phyloP scores from a whole-genome alignment of 2,888 invertebrate genomes.

The Tachystola acroxantha region DNA sequence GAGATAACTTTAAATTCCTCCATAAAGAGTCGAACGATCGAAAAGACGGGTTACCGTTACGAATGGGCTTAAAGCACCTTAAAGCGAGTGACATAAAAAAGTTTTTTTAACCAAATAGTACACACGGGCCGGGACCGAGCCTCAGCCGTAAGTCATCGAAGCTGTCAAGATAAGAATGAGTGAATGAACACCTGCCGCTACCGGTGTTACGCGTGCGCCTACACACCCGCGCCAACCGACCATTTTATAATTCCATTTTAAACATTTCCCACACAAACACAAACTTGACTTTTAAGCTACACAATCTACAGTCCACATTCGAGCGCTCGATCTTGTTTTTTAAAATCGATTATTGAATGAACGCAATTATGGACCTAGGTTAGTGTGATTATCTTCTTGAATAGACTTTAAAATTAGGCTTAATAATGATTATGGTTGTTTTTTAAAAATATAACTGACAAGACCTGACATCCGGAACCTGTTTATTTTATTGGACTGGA shows the following conservation, averaged over 20 bases:
- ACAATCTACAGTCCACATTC: slow-evolving; percentile 37
- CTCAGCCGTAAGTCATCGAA: slow-evolving; percentile 71
- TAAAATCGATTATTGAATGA: slow-evolving; percentile 41
- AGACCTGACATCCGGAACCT: slow-evolving; percentile 60
- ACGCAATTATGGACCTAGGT: slow-evolving; percentile 46
- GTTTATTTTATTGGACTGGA: slow-evolving; percentile 40
- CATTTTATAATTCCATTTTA: slow-evolving; percentile 41
- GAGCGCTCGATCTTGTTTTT: slow-evolving; percentile 15
- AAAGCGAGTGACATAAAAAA: slow-evolving; percentile 50
- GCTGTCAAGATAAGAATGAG: slow-evolving; percentile 76
- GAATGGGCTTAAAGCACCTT: slow-evolving; percentile 60
- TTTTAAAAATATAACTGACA: slow-evolving; percentile 59
- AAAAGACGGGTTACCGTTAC: slow-evolving; percentile 72
- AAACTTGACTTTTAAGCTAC: slow-evolving; percentile 33
- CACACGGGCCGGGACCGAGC: slow-evolving; percentile 52
- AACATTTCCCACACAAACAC: slow-evolving; percentile 21
- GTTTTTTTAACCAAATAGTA: slow-evolving; percentile 61
- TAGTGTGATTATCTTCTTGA: slow-evolving; percentile 60
- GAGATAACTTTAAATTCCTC: slow-evolving; percentile 59
- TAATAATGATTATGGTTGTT: slow-evolving; percentile 70
- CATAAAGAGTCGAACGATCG: slow-evolving; percentile 53
- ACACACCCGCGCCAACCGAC: slow-evolving; percentile 46
- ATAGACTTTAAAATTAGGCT: slow-evolving; percentile 66
- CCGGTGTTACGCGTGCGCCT: slow-evolving; percentile 72
- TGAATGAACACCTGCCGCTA: slow-evolving; percentile 75